Evolutionary conservation across 2,888 invertebrate species (phyloP).

Genomic region (Sarcophaga subvicina): DNA sequence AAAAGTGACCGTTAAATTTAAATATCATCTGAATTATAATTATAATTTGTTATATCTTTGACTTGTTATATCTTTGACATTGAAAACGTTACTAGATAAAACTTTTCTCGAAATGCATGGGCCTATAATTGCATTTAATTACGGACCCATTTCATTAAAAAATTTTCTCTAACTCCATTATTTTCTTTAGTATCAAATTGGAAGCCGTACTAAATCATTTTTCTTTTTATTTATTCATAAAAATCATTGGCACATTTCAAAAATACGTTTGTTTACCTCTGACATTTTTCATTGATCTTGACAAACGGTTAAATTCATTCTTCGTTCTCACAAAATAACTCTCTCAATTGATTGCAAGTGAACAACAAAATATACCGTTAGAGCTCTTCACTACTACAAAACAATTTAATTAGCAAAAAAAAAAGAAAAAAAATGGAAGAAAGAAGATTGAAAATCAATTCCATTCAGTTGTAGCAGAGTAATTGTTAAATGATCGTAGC

Average conservation of each 20-base stretch:
- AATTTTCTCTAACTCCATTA: no score
- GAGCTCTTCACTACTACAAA: conserved; percentile 25
- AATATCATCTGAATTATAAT: no score
- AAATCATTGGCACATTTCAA: background rate
- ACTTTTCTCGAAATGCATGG: no score
- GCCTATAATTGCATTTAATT: no score
- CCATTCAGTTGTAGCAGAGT: conserved; percentile 55
- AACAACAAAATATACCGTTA: conserved; percentile 50
- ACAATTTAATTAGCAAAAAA: background rate
- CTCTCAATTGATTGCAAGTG: background rate
- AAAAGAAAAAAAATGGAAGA: background rate
- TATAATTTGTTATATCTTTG: no score
- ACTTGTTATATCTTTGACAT: no score
- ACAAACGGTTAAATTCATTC: background rate
- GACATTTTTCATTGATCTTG: background rate
- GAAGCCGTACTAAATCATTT: no score
- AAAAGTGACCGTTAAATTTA: no score
- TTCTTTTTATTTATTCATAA: background rate
- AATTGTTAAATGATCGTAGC: conserved; percentile 35
- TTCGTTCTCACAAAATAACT: background rate
- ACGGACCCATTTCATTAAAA: no score
- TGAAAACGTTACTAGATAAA: no score
- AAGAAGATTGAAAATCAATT: conserved; percentile 17
- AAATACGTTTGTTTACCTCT: background rate
- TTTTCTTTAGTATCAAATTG: no score